Evolutionary conservation across 2,797 vertebrate genomes (phyloP).

Genomic region (Echiichthys vipera): DNA sequence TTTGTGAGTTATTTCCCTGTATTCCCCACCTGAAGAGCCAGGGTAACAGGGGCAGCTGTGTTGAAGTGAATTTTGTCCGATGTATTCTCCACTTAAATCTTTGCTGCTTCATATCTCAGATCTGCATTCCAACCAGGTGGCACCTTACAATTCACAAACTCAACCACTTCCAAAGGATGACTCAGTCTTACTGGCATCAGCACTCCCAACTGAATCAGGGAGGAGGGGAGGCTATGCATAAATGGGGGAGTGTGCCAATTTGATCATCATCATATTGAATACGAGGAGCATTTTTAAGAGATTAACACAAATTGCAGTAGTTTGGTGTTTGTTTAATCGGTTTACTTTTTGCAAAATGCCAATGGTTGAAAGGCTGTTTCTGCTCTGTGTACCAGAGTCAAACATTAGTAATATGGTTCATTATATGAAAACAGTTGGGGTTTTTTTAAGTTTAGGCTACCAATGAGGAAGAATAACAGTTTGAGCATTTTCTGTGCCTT

Average conservation of each 20-base stretch:
- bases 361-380: not conserved
- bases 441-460: no score
- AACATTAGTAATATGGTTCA: not conserved
- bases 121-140: constrained; percentile 15
- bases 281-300: not conserved
- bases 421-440: not conserved
- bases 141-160: constrained; percentile 11
- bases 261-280: not conserved
- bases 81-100: constrained; percentile 10
- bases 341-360: not conserved
- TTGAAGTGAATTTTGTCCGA: not conserved
- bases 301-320: not conserved
- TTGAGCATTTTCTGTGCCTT: not conserved
- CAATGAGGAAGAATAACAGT: not conserved
- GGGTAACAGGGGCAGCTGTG: not conserved
- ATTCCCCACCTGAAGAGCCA: not conserved
- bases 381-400: not conserved
- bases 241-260: not conserved
- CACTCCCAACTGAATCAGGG: not conserved
- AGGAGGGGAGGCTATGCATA: constrained; percentile 1
- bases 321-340: not conserved
- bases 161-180: constrained; percentile 24
- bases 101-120: constrained; percentile 24
- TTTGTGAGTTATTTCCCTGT: not conserved
- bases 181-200: constrained; percentile 32